Evolutionary conservation across 2,888 invertebrate genomes (phyloP), one percentile per base, ranked within the genome.

Genomic region (Cylloceria caligata): DNA sequence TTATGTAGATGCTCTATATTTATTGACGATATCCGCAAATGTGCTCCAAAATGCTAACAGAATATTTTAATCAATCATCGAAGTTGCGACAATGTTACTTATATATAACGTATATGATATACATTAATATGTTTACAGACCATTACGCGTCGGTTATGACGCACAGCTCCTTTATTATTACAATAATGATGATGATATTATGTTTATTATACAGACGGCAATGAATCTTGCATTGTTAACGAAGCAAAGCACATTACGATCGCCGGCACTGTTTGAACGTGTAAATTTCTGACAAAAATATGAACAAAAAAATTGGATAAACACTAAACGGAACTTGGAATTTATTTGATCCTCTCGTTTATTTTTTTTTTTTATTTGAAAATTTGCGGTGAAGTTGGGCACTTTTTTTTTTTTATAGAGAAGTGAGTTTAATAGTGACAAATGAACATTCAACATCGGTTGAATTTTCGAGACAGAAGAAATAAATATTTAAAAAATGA

Each of bases 1-100:
- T 83, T 80, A 77, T 81, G 74, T 82, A 77, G 82, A 81, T 81
- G 80, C 81, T 80, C 74, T 65, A 77, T n/a, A n/a, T 80, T 75
- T 83, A 80, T 74, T 68, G 72, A 83, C 75, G 60, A 60, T 60
- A 75, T 52, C 7, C 67, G 72, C 60, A 45, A 68, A 76, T 55
- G 55, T 76, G 60, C 36, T 19, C 67, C 34, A 16, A 83, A 79
- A 80, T 76, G 72, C 75, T 76, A 72, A 79, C 52, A 76, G 72
- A 60, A 83, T 68, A 68, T 72, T 76, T 72, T 72, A 75, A 76
- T 80, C 76, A 76, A 83, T 80, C 72, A 80, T 80, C 79, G 75
- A 80, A 80, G 45, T 60, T 67, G 71, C 74, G 79, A 79, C 60
- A 79, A 75, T 55, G 72, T 74, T 62, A 36, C 42, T 77, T 72